phyloP scores from a whole-genome alignment of 2,888 invertebrate species.

The Acrocyrtus sp. region DNA sequence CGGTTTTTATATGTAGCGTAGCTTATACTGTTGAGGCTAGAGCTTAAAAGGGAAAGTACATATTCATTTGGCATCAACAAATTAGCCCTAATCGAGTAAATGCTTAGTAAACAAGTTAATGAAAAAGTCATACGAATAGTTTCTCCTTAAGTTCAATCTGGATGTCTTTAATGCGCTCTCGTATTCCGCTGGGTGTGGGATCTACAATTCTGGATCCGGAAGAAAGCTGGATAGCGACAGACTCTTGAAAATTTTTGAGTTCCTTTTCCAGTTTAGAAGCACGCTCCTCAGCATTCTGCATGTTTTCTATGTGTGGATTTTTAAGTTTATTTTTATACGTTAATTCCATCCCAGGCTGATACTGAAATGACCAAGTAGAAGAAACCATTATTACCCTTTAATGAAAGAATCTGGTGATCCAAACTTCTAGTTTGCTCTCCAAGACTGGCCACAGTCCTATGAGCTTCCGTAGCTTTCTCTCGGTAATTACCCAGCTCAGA shows the following conservation, averaged over 20 bases:
- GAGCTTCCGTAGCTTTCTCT: constrained; percentile 58
- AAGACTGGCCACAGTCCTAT: constrained; percentile 57
- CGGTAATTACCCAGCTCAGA: constrained; percentile 59
- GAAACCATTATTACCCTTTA: constrained; percentile 60
- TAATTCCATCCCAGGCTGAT: too few species aligned
- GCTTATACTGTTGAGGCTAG: too few species aligned
- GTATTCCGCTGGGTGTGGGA: constrained; percentile 80
- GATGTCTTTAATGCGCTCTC: constrained; percentile 81
- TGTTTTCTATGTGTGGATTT: constrained; percentile 71
- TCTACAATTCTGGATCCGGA: constrained; percentile 78
- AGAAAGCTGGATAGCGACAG: constrained; percentile 77
- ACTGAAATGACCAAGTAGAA: too few species aligned
- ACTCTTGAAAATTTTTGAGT: constrained; percentile 76
- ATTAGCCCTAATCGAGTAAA: not conserved
- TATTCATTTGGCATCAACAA: not conserved
- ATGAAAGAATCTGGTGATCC: constrained; percentile 58
- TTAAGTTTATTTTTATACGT: too few species aligned
- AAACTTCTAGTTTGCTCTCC: constrained; percentile 58
- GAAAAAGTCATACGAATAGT: constrained; percentile 70
- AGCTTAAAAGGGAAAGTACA: not conserved
- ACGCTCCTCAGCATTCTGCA: constrained; percentile 77
- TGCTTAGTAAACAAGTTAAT: not conserved
- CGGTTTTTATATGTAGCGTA: too few species aligned
- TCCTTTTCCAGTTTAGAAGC: constrained; percentile 75
- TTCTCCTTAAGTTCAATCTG: constrained; percentile 82